Conservation (phyloP, 2,113 vertebrate genomes). For the Podarcis raffonei region DNA sequence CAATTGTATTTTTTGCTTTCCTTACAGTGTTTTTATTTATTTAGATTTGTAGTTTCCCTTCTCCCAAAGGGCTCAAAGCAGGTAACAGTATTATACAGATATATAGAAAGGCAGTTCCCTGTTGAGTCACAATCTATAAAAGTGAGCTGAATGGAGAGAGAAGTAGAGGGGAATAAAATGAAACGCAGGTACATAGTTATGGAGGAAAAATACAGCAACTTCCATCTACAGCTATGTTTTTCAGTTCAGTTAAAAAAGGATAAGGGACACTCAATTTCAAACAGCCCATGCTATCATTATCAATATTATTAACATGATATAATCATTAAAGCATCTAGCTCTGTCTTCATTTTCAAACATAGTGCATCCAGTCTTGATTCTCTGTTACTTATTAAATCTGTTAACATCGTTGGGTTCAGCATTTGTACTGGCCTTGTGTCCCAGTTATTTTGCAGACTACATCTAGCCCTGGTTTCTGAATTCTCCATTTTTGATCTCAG, state of each 20-base stretch:
- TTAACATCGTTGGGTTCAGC: neutral
- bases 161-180: neutral
- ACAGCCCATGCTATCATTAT: neutral
- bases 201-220: neutral
- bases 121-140: constrained; percentile 19
- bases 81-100: constrained; percentile 17
- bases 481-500: neutral
- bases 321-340: neutral
- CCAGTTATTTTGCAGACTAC: neutral
- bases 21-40: neutral
- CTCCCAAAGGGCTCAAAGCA: constrained; percentile 2
- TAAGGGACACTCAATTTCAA: neutral
- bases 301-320: neutral
- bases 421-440: neutral
- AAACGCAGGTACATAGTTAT: neutral
- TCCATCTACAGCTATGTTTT: neutral
- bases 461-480: neutral
- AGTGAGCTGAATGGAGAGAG: neutral
- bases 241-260: neutral
- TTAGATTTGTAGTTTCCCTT: constrained; percentile 17
- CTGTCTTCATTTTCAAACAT: neutral
- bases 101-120: constrained; percentile 13
- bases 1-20: constrained; percentile 17
- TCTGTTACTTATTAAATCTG: neutral
- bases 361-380: neutral